Base-by-base conservation (phyloP, 2,797 vertebrate genomes). In the Chaenodraco wilsoni region DNA sequence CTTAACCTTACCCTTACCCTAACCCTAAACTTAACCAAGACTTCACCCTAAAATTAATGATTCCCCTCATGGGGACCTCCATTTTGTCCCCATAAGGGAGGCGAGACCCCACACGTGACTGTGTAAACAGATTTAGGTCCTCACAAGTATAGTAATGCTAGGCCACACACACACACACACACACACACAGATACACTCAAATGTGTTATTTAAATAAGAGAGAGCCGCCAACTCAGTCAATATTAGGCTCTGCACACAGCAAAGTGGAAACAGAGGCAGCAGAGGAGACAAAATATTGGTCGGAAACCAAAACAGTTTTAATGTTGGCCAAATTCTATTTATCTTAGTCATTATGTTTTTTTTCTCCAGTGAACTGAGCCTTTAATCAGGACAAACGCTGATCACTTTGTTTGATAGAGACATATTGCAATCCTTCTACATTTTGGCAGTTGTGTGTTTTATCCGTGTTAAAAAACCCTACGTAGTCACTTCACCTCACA, bases 161-260 rank as follows among this genome's bases (percentile, higher is more conserved):
- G 23, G 23, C 23, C 23, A 27, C 23, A 27, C 23, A 27, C 23
- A 27, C 23, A 21, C 21, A 21, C 23, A 27, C 27, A 27, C 27
- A 12, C 79, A 12, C 79, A 69, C 44, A 16, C 33, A 46, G n/a
- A 57, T 9, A 64, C 15, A 75, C n/a, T 61, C 41, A 69, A 21
- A 27, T 0, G 11, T 55, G 6, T 44, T 37, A 4, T 45, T 40
- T 74, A 10, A 62, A 48, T 27, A 54, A 60, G 10, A 48, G 23
- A 69, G 21, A 14, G 16, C 17, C 12, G 50, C 23, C 13, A 62
- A 0, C 23, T 68, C 0, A 21, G 9, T 41, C 52, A n/a, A 46
- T 44, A n/a, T 14, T 45, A 43, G 23, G 54, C 52, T 52, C 27
- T 57, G 44, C 33, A 52, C 10, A 59, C 46, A 60, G 21, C 51